Evolutionary conservation across 2,113 vertebrate species (phyloP).

Genomic region (Columba janthina): DNA sequence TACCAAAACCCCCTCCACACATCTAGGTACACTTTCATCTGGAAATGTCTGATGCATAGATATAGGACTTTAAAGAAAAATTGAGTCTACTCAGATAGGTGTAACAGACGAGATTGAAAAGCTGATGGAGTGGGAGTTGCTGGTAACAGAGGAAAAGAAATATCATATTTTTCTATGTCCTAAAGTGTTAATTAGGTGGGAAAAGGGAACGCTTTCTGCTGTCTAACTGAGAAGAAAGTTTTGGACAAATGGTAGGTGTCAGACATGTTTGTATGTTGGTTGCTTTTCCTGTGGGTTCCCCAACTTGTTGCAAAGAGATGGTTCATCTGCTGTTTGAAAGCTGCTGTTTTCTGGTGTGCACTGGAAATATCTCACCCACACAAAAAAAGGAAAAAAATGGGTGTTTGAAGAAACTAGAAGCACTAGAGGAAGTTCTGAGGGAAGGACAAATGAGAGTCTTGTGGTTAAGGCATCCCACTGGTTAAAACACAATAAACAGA

Average conservation of each 20-base stretch:
- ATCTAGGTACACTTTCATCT: neutral
- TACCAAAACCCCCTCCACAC: no score
- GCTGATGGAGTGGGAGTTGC: neutral
- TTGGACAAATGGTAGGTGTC: neutral
- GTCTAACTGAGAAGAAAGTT: neutral
- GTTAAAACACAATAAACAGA: neutral
- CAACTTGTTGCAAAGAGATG: neutral
- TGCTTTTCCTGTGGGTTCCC: neutral
- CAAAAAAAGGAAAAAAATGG: accelerated
- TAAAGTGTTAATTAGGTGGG: neutral
- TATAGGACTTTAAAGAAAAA: neutral
- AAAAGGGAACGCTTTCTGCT: neutral
- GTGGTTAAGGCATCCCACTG: neutral
- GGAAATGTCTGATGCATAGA: neutral
- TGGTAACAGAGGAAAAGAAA: neutral
- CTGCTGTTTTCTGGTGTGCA: neutral
- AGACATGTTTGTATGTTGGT: neutral
- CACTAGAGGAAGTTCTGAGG: neutral
- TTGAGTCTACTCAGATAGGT: neutral
- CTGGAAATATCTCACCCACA: neutral
- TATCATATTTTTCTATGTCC: neutral
- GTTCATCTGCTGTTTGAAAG: neutral
- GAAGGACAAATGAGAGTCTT: neutral
- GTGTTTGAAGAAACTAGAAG: neutral
- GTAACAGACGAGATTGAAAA: neutral